Evolutionary conservation across 2,888 invertebrate species (phyloP).

Genomic region (Caenorhabditis sp.): DNA sequence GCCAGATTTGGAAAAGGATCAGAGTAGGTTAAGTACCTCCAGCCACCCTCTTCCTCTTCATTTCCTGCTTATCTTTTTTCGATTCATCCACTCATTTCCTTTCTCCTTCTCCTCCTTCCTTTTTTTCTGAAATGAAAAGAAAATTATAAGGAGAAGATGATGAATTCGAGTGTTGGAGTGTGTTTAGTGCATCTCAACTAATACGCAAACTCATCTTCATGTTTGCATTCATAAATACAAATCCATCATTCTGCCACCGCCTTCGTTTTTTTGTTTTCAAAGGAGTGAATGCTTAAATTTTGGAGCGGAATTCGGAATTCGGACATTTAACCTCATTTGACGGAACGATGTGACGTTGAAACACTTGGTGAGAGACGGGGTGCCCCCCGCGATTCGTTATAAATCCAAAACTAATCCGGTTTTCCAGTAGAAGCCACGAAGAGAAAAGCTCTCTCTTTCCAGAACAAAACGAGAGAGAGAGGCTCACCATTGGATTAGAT

Average conservation of each 20-base stretch:
- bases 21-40: constrained; percentile 26
- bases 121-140: constrained; percentile 28
- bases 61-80: constrained; percentile 14
- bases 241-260: constrained; percentile 47
- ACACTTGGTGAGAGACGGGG: constrained; percentile 26
- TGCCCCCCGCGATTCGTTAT: constrained; percentile 28
- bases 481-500: constrained; percentile 40
- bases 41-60: constrained; percentile 35
- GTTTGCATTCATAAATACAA: constrained; percentile 52
- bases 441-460: constrained; percentile 18
- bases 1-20: constrained; percentile 2
- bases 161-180: constrained; percentile 51
- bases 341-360: constrained; percentile 58
- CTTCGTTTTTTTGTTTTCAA: constrained; percentile 30
- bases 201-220: constrained; percentile 37
- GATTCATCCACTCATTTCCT: constrained; percentile 27
- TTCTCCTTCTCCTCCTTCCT: constrained; percentile 7
- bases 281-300: constrained; percentile 24
- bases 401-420: constrained; percentile 60
- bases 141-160: constrained; percentile 38
- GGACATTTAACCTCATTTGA: constrained; percentile 38
- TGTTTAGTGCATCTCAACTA: constrained; percentile 50
- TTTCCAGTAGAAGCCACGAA: constrained; percentile 38
- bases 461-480: constrained; percentile 46
- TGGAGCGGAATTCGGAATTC: not conserved